A percentile compares a stretch with the other conserved stretches of the same genome.
These are phyloP conservation scores for Salvelinus namaycush DNA, from an alignment of 2,113 vertebrate genomes.

Conservation along the genomic window DNA sequence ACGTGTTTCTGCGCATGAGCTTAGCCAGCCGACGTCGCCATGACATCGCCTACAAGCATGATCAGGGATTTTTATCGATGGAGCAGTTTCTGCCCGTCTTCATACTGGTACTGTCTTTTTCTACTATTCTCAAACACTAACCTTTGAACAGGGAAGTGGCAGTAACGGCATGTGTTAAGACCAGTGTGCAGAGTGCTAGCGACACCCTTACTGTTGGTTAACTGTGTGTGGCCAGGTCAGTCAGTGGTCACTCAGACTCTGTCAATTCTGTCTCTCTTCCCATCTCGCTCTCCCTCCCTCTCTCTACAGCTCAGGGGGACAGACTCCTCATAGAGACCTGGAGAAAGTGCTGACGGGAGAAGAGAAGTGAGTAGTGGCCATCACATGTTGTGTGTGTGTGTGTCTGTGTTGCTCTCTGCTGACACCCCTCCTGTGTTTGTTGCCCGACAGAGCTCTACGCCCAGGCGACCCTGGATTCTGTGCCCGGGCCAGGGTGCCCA, in stretches of 20 bases:
- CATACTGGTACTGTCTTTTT: too few species aligned
- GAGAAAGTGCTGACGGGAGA: slow-evolving; percentile 97
- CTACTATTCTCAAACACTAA: too few species aligned
- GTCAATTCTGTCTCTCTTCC: not conserved
- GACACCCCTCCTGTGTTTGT: not conserved
- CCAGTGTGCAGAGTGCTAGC: too few species aligned
- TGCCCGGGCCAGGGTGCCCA: slow-evolving; percentile 90
- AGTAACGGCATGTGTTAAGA: not conserved
- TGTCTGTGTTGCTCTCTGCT: not conserved
- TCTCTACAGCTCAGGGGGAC: slow-evolving; percentile 86
- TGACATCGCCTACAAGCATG: too few species aligned
- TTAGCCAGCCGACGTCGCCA: too few species aligned
- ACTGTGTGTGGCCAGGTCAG: slow-evolving; percentile 26
- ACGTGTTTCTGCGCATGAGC: too few species aligned
- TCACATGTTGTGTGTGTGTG: not conserved
- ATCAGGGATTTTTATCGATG: too few species aligned
- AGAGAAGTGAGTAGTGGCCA: slow-evolving; percentile 86
- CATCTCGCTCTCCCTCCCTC: not conserved
- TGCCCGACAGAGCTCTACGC: slow-evolving; percentile 81
- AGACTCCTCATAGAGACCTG: slow-evolving; percentile 94
- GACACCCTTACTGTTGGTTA: not conserved
- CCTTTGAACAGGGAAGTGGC: not conserved
- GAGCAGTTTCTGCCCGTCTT: too few species aligned
- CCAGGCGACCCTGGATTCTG: slow-evolving; percentile 97
- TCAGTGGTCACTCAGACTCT: not conserved